Evolutionary conservation across 2,113 vertebrate genomes (phyloP).

Genomic region (Ariopsis seemanni): DNA sequence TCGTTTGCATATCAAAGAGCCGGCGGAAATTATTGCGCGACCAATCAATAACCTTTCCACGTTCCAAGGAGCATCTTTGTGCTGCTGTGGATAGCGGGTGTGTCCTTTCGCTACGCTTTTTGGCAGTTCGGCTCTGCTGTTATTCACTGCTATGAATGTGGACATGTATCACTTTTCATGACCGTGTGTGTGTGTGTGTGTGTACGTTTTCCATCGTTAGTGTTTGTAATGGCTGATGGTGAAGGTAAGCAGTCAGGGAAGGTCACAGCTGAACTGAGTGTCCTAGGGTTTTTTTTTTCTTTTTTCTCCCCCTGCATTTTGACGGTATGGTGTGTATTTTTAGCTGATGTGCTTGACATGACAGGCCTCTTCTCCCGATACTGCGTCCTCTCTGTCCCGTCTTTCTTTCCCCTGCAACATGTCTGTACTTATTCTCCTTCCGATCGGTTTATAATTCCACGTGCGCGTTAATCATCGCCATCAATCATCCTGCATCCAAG

Average conservation of each 20-base stretch:
- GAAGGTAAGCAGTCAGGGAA: conserved; percentile 79
- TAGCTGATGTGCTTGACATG: conserved; percentile 71
- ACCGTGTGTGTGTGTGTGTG: background rate
- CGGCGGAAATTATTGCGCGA: conserved; percentile 99
- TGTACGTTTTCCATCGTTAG: background rate
- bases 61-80: conserved; percentile 70
- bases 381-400: background rate
- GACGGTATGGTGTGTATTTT: conserved; percentile 88
- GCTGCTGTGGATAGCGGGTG: conserved; percentile 3
- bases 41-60: conserved; percentile 99
- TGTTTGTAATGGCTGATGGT: conserved; percentile 63
- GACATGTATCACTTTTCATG: background rate
- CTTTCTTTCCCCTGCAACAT: conserved; percentile 9
- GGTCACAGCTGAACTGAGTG: conserved; percentile 81
- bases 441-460: conserved; percentile 18
- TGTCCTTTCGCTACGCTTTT: conserved; percentile 16
- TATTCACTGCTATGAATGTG: background rate
- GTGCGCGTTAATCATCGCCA: conserved; percentile 1
- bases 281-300: conserved; percentile 72
- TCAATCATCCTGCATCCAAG: conserved; percentile 4
- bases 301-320: conserved; percentile 66
- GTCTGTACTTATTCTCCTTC: conserved; percentile 1
- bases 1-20: conserved; percentile 99
- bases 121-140: background rate
- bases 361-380: background rate